Conservation (phyloP, 64 coral and sea anemone genomes). For the Dendrophyllia cribrosa region DNA sequence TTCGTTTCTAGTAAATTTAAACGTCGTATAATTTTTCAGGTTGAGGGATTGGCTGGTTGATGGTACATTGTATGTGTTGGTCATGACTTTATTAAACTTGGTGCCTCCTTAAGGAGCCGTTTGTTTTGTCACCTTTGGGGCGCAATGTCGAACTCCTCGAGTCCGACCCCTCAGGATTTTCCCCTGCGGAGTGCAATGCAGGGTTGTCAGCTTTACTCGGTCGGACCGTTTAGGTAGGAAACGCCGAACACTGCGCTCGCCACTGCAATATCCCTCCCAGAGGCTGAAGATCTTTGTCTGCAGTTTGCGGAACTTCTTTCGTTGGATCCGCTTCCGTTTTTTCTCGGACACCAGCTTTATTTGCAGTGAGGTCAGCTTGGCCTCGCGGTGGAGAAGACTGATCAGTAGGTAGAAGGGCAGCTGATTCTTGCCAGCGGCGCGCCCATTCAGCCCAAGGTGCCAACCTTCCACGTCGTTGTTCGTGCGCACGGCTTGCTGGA, state of each 20-base stretch:
- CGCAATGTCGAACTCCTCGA: too few species aligned
- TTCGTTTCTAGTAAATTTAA: too few species aligned
- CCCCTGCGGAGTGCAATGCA: too few species aligned
- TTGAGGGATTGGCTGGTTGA: too few species aligned
- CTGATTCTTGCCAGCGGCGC: neutral
- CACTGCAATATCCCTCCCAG: neutral
- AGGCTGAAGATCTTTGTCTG: slow-evolving; percentile 18
- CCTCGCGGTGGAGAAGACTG: slow-evolving; percentile 27
- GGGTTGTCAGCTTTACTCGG: too few species aligned
- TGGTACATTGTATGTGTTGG: too few species aligned
- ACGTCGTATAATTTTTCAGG: too few species aligned
- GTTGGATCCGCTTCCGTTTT: slow-evolving; percentile 13
- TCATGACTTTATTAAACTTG: too few species aligned
- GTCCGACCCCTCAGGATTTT: too few species aligned
- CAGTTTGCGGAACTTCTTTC: neutral
- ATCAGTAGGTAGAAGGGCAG: neutral
- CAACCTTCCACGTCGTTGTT: slow-evolving; percentile 45
- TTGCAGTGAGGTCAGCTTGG: slow-evolving; percentile 21
- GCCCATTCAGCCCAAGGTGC: slow-evolving; percentile 20
- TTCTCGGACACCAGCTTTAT: slow-evolving; percentile 62
- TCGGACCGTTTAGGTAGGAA: neutral
- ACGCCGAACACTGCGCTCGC: neutral
- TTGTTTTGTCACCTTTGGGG: too few species aligned
- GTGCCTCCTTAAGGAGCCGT: too few species aligned
- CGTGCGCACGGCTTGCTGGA: neutral